A percentile compares a stretch with the other conserved stretches of the same genome.
phyloP scores from a whole-genome alignment of 2,113 vertebrate genomes.

The Phodopus roborovskii region DNA sequence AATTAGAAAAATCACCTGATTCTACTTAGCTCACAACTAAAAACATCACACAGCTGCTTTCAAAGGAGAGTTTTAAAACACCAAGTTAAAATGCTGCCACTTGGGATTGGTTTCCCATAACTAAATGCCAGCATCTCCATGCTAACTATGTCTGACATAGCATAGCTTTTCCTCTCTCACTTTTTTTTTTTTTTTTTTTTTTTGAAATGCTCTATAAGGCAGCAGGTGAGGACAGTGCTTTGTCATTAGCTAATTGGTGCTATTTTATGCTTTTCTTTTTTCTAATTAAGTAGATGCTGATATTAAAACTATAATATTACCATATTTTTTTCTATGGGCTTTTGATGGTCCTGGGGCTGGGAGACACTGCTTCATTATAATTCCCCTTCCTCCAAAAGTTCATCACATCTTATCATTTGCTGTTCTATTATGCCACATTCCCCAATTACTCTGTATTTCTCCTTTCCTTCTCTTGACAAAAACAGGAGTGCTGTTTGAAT shows the following conservation, averaged over 20 bases:
- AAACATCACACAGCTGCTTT: neutral
- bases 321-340: neutral
- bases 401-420: neutral
- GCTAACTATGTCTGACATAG: neutral
- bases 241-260: slow-evolving; percentile 24
- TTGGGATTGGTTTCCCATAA: neutral
- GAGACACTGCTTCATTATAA: neutral
- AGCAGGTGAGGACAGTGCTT: neutral
- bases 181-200: neutral
- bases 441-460: slow-evolving; percentile 19
- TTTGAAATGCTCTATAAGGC: neutral
- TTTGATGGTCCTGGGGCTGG: fast-evolving
- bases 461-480: slow-evolving; percentile 41
- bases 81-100: neutral
- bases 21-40: neutral
- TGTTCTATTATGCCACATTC: neutral
- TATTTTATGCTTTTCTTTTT: slow-evolving; percentile 28
- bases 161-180: neutral
- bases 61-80: neutral
- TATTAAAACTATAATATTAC: neutral
- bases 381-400: slow-evolving; percentile 14
- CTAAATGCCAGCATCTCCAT: neutral
- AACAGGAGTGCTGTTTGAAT: neutral
- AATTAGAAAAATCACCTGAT: neutral
- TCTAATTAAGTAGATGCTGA: neutral